phyloP scores from a whole-genome alignment of 2,888 invertebrate genomes.

The Iphiclides podalirius region DNA sequence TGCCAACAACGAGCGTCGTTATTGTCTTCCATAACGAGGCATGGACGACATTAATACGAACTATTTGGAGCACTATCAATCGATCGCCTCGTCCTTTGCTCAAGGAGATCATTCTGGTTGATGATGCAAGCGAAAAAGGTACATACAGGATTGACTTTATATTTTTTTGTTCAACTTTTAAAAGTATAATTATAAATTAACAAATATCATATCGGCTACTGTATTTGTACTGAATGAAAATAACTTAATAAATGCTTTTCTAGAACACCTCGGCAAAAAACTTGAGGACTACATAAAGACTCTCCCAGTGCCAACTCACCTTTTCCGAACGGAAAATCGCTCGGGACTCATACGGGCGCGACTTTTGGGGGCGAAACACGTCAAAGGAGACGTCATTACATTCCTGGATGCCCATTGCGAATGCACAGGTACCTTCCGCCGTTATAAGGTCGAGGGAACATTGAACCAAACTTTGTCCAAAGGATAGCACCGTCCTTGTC shows the following conservation, averaged over 20 bases:
- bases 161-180: too few species aligned
- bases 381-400: slow-evolving; percentile 94
- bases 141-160: too few species aligned
- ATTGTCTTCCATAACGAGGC: slow-evolving; percentile 99
- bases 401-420: slow-evolving; percentile 99
- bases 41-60: slow-evolving; percentile 96
- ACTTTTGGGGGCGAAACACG: slow-evolving; percentile 95
- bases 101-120: slow-evolving; percentile 97
- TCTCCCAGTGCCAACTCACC: slow-evolving; percentile 91
- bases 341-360: slow-evolving; percentile 98
- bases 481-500: too few species aligned
- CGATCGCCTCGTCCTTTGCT: slow-evolving; percentile 93
- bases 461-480: too few species aligned
- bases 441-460: too few species aligned
- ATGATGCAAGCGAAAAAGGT: slow-evolving; percentile 98
- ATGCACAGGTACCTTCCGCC: slow-evolving; percentile 83
- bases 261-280: slow-evolving; percentile 93
- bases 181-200: too few species aligned
- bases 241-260: slow-evolving; percentile 34
- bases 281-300: slow-evolving; percentile 93
- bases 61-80: slow-evolving; percentile 98
- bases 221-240: too few species aligned
- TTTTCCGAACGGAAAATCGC: slow-evolving; percentile 93
- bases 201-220: too few species aligned
- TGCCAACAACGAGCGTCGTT: slow-evolving; percentile 97